Evolutionary conservation across 2,888 invertebrate genomes (phyloP).

Genomic region (Phymatocera aterrima): DNA sequence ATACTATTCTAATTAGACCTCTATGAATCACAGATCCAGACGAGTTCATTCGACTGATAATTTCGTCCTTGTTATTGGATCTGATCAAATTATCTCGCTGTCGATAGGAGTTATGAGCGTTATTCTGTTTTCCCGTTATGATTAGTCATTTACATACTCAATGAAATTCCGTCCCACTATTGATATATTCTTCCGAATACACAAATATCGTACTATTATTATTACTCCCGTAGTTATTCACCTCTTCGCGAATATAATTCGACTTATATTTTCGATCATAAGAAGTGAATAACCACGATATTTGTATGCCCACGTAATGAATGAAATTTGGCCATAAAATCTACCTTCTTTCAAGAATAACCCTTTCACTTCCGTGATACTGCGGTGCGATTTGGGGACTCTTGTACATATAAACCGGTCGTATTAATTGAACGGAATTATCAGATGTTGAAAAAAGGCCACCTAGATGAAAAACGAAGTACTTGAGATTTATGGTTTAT

Average conservation of each 20-base stretch:
- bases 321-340: no score
- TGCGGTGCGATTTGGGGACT: no score
- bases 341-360: no score
- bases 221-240: no score
- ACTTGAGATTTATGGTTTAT: not conserved
- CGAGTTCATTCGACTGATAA: not conserved
- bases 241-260: no score
- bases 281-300: no score
- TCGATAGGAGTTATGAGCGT: not conserved
- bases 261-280: no score
- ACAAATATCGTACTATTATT: no score
- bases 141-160: not conserved
- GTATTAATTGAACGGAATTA: not conserved
- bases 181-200: not conserved
- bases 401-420: not conserved
- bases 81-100: constrained; percentile 6
- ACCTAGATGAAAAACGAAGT: not conserved
- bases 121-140: not conserved
- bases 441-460: not conserved
- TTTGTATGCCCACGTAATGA: no score
- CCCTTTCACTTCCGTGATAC: no score
- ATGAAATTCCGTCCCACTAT: not conserved
- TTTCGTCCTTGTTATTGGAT: constrained; percentile 7
- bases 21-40: not conserved
- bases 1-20: not conserved